Base-by-base conservation (phyloP, 1,140 invertebrate species). In the Melipona quadrifasciata region DNA sequence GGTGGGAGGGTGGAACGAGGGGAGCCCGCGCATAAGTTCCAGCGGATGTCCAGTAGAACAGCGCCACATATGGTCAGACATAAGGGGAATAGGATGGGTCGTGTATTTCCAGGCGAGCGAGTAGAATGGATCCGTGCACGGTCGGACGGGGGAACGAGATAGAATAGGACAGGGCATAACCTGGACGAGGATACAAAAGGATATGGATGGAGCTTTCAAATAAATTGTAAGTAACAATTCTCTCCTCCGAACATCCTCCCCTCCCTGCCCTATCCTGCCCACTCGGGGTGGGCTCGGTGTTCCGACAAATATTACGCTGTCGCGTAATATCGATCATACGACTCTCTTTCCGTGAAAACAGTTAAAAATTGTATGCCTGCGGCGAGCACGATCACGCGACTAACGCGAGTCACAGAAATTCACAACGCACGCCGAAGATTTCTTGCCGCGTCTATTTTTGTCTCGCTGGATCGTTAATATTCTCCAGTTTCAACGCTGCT, bases 201-300 rank as follows among this genome's bases (percentile, higher is more conserved):
- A 67, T 78, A 67, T 53, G 76, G 61, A 78, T 67, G 47, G 47
- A 67, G 76, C 76, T 78, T 67, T 67, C 64, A 67, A 67, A 67
- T 67, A 78, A 78, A 67, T 78, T 65, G 76, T 78, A 78, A 78
- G 61, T 31, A 78, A 78, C 61, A 78, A 78, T 78, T 67, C 55
- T 57, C 57, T 21, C 11, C 55, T 31, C 64, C 27, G n/a, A 47
- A 6, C 39, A 8, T n/a, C n/a, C n/a, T n/a, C n/a, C n/a, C n/a
- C n/a, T n/a, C n/a, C n/a, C n/a, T n/a, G n/a, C 39, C 2, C 39
- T 47, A 47, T 0, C 39, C 31, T 6, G 8, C 8, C 39, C 8
- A 47, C 8, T 47, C 31, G 31, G 31, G 31, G 31, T 31, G 31
- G 31, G 1, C 39, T 2, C 64, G 5, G 14, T 76, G 74, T 76